These are phyloP conservation scores for Grapholita molesta DNA, from an alignment of 1,140 invertebrate genomes.

Conservation along the genomic window DNA sequence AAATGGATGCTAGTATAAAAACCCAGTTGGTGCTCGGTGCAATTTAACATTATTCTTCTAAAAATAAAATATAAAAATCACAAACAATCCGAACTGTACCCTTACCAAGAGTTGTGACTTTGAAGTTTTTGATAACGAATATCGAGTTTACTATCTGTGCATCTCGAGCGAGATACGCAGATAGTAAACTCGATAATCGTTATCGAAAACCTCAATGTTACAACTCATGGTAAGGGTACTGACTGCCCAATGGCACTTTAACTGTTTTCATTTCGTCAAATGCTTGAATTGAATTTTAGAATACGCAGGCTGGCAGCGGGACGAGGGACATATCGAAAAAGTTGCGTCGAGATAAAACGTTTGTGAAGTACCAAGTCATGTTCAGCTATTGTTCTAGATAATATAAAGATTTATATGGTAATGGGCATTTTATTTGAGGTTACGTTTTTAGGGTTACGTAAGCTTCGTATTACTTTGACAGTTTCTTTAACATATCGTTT, in stretches of 20 bases:
- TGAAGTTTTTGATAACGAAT: no score
- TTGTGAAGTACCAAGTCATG: conserved; percentile 12
- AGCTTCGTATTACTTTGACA: no score
- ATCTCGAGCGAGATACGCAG: no score
- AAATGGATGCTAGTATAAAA: neutral
- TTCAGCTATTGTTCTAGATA: conserved; percentile 14
- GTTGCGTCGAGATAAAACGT: neutral
- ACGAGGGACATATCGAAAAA: neutral
- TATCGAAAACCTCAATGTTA: no score
- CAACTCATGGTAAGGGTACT: no score
- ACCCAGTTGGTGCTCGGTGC: neutral
- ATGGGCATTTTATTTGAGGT: conserved; percentile 12
- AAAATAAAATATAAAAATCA: neutral
- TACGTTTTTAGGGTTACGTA: neutral
- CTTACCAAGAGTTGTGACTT: no score
- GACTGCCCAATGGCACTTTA: neutral
- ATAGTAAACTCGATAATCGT: no score
- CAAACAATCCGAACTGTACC: neutral
- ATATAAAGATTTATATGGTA: conserved; percentile 12
- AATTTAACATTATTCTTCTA: neutral
- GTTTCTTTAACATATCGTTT: no score
- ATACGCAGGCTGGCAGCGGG: neutral
- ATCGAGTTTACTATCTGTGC: no score
- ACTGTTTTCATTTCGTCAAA: conserved; percentile 6
- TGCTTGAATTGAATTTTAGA: conserved; percentile 3